phyloP scores from a whole-genome alignment of 2,888 invertebrate species.

The Saturnia pavonia region DNA sequence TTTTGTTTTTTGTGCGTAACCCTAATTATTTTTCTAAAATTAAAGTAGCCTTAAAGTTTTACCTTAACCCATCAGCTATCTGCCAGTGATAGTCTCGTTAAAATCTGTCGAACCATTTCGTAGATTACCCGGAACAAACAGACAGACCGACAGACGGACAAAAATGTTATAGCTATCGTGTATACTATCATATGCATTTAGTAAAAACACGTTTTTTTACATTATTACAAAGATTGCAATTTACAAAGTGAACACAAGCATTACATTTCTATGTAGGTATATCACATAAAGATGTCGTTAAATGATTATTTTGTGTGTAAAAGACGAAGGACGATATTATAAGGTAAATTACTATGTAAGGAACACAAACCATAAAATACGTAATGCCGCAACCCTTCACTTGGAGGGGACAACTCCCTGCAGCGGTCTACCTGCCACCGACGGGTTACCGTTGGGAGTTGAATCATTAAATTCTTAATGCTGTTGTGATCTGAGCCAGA shows the following conservation, averaged over 20 bases:
- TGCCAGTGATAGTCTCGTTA: too few relatives aligned
- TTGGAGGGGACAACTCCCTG: constrained; percentile 28
- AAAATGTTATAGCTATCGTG: too few relatives aligned
- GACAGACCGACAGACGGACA: too few relatives aligned
- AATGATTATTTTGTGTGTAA: background rate
- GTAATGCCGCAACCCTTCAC: constrained; percentile 16
- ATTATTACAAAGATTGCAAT: too few relatives aligned
- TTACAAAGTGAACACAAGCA: background rate
- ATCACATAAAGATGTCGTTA: background rate
- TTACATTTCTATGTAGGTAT: background rate
- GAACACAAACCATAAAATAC: constrained; percentile 4
- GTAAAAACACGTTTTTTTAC: too few relatives aligned
- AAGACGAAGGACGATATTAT: background rate
- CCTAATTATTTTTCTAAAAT: too few relatives aligned
- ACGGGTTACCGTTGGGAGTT: constrained; percentile 36
- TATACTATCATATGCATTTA: too few relatives aligned
- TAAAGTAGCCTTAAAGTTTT: too few relatives aligned
- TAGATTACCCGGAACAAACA: too few relatives aligned
- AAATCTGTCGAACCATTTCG: too few relatives aligned
- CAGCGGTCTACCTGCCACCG: constrained; percentile 33
- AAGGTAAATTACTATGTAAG: constrained; percentile 8
- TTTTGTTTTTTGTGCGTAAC: too few relatives aligned
- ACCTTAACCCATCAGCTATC: too few relatives aligned
- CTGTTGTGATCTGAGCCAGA: constrained; percentile 61
- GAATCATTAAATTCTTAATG: constrained; percentile 72